Conservation (phyloP, 2,113 vertebrate genomes). For the Thalassarche chlororhynchos region DNA sequence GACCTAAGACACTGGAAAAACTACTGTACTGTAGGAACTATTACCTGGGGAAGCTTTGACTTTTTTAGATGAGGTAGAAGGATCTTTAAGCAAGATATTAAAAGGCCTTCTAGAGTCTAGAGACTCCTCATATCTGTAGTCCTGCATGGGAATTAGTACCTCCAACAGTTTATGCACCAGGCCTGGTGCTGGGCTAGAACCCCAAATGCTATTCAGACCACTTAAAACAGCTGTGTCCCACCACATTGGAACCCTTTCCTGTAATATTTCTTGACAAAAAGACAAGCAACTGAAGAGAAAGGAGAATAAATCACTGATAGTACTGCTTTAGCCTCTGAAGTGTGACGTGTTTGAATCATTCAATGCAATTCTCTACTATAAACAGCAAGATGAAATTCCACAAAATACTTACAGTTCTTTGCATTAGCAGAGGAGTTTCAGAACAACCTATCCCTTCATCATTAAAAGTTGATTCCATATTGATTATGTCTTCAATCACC, state of each 20-base stretch:
- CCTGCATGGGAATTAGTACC: background rate
- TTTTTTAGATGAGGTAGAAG: background rate
- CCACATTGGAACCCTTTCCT: background rate
- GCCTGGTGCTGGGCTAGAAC: background rate
- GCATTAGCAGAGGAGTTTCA: conserved; percentile 86
- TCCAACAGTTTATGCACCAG: background rate
- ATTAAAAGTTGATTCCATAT: conserved; percentile 91
- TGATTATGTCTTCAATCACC: conserved; percentile 92
- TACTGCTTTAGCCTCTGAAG: background rate
- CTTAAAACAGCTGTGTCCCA: background rate
- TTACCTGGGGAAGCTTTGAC: background rate
- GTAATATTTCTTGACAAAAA: background rate
- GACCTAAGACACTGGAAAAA: background rate
- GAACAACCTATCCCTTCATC: conserved; percentile 88
- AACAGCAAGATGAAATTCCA: background rate
- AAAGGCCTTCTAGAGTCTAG: background rate
- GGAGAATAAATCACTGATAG: background rate
- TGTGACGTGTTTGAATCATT: background rate
- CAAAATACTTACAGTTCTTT: conserved; percentile 89
- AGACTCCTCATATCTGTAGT: background rate
- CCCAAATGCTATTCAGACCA: background rate
- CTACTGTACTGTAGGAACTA: background rate
- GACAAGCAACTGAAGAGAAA: background rate
- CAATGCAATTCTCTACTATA: background rate
- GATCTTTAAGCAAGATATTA: background rate